Conservation (phyloP, 2,113 vertebrate species). For the Cyanoliseus patagonus region DNA sequence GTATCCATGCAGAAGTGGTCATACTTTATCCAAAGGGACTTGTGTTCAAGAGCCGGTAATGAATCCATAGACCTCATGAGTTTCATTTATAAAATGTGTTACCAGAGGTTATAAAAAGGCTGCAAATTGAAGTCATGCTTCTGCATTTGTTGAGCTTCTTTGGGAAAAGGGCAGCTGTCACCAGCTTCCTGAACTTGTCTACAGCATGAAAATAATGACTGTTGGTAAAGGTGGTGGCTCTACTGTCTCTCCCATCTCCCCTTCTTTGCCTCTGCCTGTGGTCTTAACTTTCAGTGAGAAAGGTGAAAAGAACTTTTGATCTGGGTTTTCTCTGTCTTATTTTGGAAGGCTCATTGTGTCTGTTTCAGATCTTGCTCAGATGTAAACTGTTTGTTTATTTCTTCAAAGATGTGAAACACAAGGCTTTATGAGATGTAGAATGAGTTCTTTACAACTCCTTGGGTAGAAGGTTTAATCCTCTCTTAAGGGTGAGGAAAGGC, state of each 20-base stretch:
- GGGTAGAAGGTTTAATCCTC: conserved; percentile 17
- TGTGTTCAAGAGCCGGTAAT: not conserved
- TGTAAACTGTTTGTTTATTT: conserved; percentile 9
- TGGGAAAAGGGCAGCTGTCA: not conserved
- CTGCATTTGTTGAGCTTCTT: not conserved
- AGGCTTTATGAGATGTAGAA: not conserved
- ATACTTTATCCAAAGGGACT: not conserved
- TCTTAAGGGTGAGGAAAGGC: not conserved
- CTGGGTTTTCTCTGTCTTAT: not conserved
- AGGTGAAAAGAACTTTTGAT: not conserved
- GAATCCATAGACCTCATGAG: not conserved
- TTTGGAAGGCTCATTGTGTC: not conserved
- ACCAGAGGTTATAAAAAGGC: not conserved
- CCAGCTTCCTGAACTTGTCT: not conserved
- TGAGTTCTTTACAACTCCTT: conserved; percentile 19
- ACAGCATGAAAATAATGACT: not conserved
- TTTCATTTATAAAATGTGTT: not conserved
- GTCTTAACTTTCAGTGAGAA: not conserved
- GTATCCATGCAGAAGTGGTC: not conserved
- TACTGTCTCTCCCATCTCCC: not conserved
- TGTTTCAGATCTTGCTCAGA: not conserved
- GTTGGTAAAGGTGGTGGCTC: not conserved
- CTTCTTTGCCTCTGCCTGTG: not conserved
- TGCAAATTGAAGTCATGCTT: not conserved
- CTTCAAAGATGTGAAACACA: not conserved